Evolutionary conservation across 2,888 invertebrate genomes (phyloP).

Genomic region (Bimastos eiseni): DNA sequence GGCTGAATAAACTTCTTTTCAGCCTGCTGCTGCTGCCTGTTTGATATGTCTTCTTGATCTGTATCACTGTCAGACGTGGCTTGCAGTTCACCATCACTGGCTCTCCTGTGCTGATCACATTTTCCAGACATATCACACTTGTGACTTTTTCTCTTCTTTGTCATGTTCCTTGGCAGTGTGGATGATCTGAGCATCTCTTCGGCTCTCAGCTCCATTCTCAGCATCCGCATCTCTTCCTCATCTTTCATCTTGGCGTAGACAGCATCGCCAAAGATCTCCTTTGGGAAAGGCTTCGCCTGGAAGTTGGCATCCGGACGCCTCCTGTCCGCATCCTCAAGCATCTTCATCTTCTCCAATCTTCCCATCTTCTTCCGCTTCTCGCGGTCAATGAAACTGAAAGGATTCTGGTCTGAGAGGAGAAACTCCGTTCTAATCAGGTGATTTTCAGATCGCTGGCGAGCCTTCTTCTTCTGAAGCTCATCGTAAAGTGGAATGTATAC

Average conservation of each 20-base stretch:
- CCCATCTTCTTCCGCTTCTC: conserved; percentile 51
- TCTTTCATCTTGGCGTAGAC: conserved; percentile 54
- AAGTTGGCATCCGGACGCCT: conserved; percentile 40
- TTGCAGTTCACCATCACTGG: not conserved
- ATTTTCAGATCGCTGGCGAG: conserved; percentile 51
- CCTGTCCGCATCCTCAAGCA: conserved; percentile 8
- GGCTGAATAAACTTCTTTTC: not conserved
- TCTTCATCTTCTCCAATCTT: not conserved
- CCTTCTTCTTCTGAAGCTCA: conserved; percentile 58
- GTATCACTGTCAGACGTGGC: not conserved
- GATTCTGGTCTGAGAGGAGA: conserved; percentile 57
- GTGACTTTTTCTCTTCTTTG: conserved; percentile 51
- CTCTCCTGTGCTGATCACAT: not conserved
- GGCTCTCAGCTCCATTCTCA: conserved; percentile 58
- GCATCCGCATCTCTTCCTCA: conserved; percentile 58
- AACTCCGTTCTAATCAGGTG: conserved; percentile 54
- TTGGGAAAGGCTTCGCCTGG: conserved; percentile 58
- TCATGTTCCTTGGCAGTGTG: conserved; percentile 58
- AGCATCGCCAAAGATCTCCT: conserved; percentile 47
- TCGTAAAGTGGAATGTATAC: conserved; percentile 61
- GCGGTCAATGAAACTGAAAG: conserved; percentile 57
- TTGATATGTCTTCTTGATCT: not conserved
- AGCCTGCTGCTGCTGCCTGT: not conserved
- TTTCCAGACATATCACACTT: conserved; percentile 36
- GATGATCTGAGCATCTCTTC: conserved; percentile 55